Conservation (phyloP, 2,888 invertebrate species). For the Tuberolachnus salignus region DNA sequence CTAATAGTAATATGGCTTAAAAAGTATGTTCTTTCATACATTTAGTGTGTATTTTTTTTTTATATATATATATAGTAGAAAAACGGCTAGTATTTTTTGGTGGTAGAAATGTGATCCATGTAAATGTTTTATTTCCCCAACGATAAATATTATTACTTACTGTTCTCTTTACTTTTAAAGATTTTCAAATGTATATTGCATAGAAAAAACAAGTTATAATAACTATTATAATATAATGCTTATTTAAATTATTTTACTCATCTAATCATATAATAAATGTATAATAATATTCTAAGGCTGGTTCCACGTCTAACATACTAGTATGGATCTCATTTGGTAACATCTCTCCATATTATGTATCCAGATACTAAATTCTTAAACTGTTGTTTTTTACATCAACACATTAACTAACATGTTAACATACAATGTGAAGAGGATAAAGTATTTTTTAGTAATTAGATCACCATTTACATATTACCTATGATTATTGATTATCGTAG, state of each 20-base stretch:
- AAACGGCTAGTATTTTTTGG: constrained; percentile 42
- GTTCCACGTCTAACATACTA: constrained; percentile 32
- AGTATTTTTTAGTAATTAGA: neutral
- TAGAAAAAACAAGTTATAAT: constrained; percentile 25
- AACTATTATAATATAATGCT: constrained; percentile 31
- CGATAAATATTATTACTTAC: constrained; percentile 29
- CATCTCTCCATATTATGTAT: neutral
- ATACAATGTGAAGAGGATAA: neutral
- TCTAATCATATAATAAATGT: constrained; percentile 33
- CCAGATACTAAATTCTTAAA: neutral
- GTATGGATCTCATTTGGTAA: neutral
- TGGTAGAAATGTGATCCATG: constrained; percentile 42
- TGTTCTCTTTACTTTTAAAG: constrained; percentile 12
- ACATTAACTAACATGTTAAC: too few relatives aligned
- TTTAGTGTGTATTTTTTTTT: constrained; percentile 40
- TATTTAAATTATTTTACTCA: constrained; percentile 35
- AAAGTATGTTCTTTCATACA: constrained; percentile 3
- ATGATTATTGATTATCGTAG: too few relatives aligned
- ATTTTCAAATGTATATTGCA: constrained; percentile 17
- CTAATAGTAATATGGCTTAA: constrained; percentile 50
- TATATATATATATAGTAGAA: constrained; percentile 11
- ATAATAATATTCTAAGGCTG: constrained; percentile 32
- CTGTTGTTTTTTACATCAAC: neutral
- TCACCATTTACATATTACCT: too few relatives aligned
- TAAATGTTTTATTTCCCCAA: constrained; percentile 28